These are phyloP conservation scores for Oedothorax gibbosus DNA, from an alignment of 1,140 invertebrate species.

Conservation along the genomic window DNA sequence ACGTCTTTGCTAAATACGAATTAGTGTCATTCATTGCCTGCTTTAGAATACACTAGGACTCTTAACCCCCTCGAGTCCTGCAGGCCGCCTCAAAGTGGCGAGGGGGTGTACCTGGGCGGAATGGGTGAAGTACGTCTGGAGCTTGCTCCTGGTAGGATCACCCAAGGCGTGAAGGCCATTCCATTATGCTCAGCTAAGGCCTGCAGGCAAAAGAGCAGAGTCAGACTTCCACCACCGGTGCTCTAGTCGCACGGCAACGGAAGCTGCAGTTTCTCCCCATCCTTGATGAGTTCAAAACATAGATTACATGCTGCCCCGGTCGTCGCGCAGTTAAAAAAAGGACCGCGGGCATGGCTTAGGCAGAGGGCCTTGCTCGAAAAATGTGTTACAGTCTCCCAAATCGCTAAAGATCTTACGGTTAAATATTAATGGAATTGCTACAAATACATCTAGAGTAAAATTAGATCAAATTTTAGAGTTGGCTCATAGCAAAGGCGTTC, in stretches of 20 bases:
- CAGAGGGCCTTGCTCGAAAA: slow-evolving; percentile 5
- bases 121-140: no score
- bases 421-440: neutral
- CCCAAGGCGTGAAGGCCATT: no score
- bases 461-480: neutral
- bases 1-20: no score
- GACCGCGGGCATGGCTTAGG: neutral
- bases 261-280: slow-evolving; percentile 1
- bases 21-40: no score
- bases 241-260: no score
- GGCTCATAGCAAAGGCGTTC: neutral
- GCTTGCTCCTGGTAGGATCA: no score
- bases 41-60: no score
- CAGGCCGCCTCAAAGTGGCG: neutral
- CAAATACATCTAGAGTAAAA: neutral
- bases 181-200: no score
- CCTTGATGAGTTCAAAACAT: neutral
- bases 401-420: neutral
- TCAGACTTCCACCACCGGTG: no score
- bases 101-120: no score
- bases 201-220: no score
- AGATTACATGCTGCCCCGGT: neutral
- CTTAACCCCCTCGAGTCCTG: no score
- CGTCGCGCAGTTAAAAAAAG: slow-evolving; percentile 21
- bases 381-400: neutral